phyloP scores from a whole-genome alignment of 1,140 invertebrate genomes.

The Octopus bimaculoides region DNA sequence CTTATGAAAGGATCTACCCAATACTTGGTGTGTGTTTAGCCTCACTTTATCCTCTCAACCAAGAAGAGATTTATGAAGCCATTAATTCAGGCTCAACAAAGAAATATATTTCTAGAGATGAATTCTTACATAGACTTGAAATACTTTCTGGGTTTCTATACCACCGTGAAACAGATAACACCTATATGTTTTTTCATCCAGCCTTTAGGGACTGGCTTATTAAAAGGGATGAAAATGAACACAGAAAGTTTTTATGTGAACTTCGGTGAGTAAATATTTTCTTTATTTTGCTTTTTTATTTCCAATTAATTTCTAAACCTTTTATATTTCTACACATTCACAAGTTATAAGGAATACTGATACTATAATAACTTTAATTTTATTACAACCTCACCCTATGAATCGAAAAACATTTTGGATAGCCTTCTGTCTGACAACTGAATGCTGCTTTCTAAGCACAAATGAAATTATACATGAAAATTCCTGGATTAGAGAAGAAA shows the following conservation, averaged over 20 bases:
- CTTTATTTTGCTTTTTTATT: too few relatives aligned
- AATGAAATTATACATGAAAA: too few relatives aligned
- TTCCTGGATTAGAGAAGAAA: too few relatives aligned
- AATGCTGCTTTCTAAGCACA: too few relatives aligned
- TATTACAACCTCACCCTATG: too few relatives aligned
- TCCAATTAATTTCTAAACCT: too few relatives aligned
- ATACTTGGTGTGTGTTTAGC: conserved; percentile 88
- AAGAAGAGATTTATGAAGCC: conserved; percentile 90
- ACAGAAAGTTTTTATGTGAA: conserved; percentile 80
- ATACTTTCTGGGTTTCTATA: conserved; percentile 72
- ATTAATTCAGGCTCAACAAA: conserved; percentile 79
- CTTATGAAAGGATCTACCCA: conserved; percentile 74
- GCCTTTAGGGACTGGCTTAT: conserved; percentile 96
- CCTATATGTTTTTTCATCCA: conserved; percentile 95
- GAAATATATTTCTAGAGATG: conserved; percentile 58
- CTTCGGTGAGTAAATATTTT: conserved; percentile 53
- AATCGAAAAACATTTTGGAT: too few relatives aligned
- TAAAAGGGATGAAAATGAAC: conserved; percentile 82
- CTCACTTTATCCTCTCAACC: conserved; percentile 78
- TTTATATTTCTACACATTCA: too few relatives aligned
- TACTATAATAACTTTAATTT: too few relatives aligned
- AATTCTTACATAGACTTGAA: conserved; percentile 48
- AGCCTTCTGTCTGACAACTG: too few relatives aligned
- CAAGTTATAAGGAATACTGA: too few relatives aligned
- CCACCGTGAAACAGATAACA: conserved; percentile 78